These are phyloP conservation scores for Pimephales promelas DNA, from an alignment of 2,113 vertebrate genomes.

Conservation along the genomic window DNA sequence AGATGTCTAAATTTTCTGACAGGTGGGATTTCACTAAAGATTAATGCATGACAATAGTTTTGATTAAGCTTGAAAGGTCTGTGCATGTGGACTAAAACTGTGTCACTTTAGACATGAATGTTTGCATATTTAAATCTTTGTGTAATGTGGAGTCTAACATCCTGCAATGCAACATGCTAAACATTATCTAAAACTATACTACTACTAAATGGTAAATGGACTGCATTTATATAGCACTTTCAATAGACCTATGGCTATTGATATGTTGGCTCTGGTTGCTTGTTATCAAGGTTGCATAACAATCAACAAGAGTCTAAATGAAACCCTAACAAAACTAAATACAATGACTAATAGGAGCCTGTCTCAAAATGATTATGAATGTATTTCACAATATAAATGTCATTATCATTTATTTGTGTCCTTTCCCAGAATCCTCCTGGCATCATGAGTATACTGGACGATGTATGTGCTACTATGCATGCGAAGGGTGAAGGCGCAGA, in stretches of 20 bases:
- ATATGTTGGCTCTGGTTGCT: too few relatives aligned
- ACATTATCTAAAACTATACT: neutral
- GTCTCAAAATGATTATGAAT: neutral
- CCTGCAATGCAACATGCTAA: neutral
- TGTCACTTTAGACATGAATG: neutral
- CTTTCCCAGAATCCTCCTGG: constrained; percentile 89
- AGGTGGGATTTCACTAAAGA: neutral
- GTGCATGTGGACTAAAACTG: neutral
- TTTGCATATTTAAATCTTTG: neutral
- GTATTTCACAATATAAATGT: neutral
- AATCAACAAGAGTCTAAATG: neutral
- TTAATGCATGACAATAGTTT: neutral
- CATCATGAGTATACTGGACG: constrained; percentile 95
- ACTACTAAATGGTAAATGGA: too few relatives aligned
- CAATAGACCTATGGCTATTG: too few relatives aligned
- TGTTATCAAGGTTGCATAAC: neutral
- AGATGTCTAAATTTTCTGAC: neutral
- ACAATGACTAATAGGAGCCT: neutral
- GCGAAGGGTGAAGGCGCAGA: constrained; percentile 95
- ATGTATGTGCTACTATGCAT: constrained; percentile 98
- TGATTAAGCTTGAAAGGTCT: neutral
- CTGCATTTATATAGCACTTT: too few relatives aligned
- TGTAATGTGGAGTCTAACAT: neutral
- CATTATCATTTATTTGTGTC: neutral
- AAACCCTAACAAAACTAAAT: neutral